These are phyloP conservation scores for Blastobasis adustella DNA, from an alignment of 2,888 invertebrate species.

Conservation along the genomic window DNA sequence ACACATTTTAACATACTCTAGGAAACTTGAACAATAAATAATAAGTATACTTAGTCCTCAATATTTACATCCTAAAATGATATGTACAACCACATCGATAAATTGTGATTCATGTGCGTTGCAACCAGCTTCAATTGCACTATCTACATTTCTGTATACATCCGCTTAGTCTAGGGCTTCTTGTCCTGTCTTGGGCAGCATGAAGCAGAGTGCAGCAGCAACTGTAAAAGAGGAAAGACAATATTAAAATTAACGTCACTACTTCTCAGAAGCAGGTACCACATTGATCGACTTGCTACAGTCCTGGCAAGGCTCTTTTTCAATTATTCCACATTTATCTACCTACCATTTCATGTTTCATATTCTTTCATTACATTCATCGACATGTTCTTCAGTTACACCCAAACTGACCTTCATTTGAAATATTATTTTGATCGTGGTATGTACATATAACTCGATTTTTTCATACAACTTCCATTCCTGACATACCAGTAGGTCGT, in stretches of 20 bases:
- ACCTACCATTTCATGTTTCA: too few relatives aligned
- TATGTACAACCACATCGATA: constrained; percentile 57
- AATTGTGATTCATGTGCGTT: constrained; percentile 25
- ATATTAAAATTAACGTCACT: neutral
- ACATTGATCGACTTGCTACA: too few relatives aligned
- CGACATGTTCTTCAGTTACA: too few relatives aligned
- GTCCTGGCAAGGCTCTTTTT: too few relatives aligned
- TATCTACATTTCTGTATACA: constrained; percentile 38
- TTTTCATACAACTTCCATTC: too few relatives aligned
- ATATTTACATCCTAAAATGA: constrained; percentile 63
- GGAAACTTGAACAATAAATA: constrained; percentile 41
- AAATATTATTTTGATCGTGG: too few relatives aligned
- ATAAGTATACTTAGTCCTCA: constrained; percentile 56
- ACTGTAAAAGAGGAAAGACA: constrained; percentile 64
- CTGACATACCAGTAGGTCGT: too few relatives aligned
- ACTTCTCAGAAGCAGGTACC: too few relatives aligned
- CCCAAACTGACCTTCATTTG: too few relatives aligned
- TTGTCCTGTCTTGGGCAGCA: constrained; percentile 84
- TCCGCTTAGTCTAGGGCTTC: constrained; percentile 78
- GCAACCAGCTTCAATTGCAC: constrained; percentile 50
- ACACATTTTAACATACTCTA: constrained; percentile 25
- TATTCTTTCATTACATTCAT: too few relatives aligned
- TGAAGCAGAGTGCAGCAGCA: constrained; percentile 82
- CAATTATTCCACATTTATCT: too few relatives aligned
- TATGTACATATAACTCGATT: too few relatives aligned